These are phyloP conservation scores for Artibeus lituratus DNA, from an alignment of 2,797 vertebrate genomes.

Conservation along the genomic window DNA sequence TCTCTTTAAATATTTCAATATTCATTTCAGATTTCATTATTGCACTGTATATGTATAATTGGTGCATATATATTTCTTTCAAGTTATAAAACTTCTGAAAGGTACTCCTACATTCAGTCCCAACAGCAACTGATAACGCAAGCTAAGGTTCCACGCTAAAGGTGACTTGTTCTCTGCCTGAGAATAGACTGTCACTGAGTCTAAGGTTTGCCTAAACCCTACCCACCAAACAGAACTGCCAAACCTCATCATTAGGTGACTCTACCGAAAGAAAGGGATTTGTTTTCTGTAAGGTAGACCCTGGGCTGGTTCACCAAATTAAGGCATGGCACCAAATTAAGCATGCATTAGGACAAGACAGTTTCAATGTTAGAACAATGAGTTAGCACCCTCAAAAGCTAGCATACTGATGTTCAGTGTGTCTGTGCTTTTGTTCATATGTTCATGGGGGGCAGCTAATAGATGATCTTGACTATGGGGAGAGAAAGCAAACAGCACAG, in stretches of 20 bases:
- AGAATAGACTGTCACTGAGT: neutral
- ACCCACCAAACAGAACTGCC: neutral
- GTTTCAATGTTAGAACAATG: neutral
- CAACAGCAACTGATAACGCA: neutral
- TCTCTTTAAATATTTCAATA: neutral
- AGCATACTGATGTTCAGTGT: too few species aligned
- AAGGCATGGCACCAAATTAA: neutral
- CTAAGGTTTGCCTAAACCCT: neutral
- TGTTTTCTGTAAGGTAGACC: neutral
- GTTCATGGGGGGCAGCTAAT: neutral
- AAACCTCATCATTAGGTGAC: neutral
- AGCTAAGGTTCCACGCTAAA: neutral
- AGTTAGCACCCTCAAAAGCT: neutral
- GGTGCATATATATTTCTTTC: neutral
- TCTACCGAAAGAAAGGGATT: neutral
- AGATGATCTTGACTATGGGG: neutral
- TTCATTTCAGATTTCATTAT: neutral
- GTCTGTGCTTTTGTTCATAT: neutral
- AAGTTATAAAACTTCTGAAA: neutral
- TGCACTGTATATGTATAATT: neutral
- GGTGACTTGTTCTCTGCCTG: neutral
- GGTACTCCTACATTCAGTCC: neutral
- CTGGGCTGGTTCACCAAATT: neutral
- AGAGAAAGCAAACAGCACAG: neutral
- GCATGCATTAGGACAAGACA: neutral